Base-by-base conservation (phyloP, 1,140 invertebrate species). In the Papilio polyxenes region DNA sequence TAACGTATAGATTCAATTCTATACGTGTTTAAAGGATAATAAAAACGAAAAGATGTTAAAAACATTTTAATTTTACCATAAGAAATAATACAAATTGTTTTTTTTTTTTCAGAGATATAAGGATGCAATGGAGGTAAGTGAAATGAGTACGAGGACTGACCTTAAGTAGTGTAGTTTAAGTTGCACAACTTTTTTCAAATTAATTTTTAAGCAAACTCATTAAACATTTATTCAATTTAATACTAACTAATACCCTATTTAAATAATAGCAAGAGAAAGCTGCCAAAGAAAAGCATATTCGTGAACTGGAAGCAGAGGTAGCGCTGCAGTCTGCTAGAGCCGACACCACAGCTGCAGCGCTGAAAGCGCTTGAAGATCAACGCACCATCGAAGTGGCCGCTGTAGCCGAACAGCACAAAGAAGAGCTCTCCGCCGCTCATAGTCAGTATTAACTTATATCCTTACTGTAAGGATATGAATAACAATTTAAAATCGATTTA, bases 51-150 rank as follows among this genome's bases (percentile, higher is more conserved):
- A 10, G 10, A 51, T 51, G 49, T 0, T 51, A 6, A 51, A 51
- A 51, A 51, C 49, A 51, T 59, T 59, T 59, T 59, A 20, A 20
- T 53, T 9, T 59, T 9, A 20, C 6, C 2, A 20, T 0, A 51
- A 75, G 37, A 11, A 75, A 2, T 44, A 76, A 76, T 23, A 65
- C 5, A 75, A 79, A 82, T 87, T 59, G 84, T 65, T 90, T 87
- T 85, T 88, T 85, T 88, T 82, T 74, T 95, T 95, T 86, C 91
- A 95, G 94, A 94, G 90, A 94, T 94, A 94, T 75, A 94, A 93
- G 85, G 94, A 95, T 85, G 90, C 92, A 0, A 95, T 98, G 90
- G 97, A 98, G 96, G 97, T 98, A 95, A 92, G 87, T 82, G 11
- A 72, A 40, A 6, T 2, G 1, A 59, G 1, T 51, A 51, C 49